phyloP scores from a whole-genome alignment of 1,140 invertebrate species.

The Ceratosolen solmsi region DNA sequence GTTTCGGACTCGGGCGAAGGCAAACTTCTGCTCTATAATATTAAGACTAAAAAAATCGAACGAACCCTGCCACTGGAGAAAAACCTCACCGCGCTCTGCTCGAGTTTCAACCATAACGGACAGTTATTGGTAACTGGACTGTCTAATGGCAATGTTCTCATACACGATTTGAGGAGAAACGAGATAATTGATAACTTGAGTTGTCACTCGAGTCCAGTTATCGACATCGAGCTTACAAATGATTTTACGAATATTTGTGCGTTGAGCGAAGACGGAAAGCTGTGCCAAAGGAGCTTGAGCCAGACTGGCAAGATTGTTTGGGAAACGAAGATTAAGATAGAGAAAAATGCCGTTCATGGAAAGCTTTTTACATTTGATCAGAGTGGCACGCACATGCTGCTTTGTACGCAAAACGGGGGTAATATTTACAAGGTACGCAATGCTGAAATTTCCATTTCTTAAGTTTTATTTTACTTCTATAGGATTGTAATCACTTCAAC shows the following conservation, averaged over 20 bases:
- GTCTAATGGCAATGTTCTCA: conserved; percentile 77
- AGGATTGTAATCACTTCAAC: background rate
- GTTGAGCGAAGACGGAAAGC: conserved; percentile 76
- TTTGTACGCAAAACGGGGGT: conserved; percentile 76
- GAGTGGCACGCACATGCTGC: conserved; percentile 76
- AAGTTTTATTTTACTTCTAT: background rate
- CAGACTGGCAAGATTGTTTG: conserved; percentile 72
- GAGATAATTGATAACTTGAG: conserved; percentile 76
- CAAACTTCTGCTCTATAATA: conserved; percentile 76
- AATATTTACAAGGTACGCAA: conserved; percentile 78
- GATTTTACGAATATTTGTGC: conserved; percentile 77
- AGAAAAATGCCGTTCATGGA: conserved; percentile 70
- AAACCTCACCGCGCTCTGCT: conserved; percentile 73
- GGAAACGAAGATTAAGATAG: conserved; percentile 72
- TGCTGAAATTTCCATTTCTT: too few species aligned
- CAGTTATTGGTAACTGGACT: conserved; percentile 78
- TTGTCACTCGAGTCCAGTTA: conserved; percentile 75
- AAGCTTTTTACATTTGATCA: conserved; percentile 77
- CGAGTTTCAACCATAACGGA: conserved; percentile 80
- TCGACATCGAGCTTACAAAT: conserved; percentile 75
- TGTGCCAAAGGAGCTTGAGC: conserved; percentile 76
- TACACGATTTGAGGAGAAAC: conserved; percentile 76
- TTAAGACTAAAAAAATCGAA: conserved; percentile 78
- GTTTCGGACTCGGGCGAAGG: conserved; percentile 70
- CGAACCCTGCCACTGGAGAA: conserved; percentile 70